Base-by-base conservation (phyloP, 2,113 vertebrate species). In the Triplophysa tibetana region DNA sequence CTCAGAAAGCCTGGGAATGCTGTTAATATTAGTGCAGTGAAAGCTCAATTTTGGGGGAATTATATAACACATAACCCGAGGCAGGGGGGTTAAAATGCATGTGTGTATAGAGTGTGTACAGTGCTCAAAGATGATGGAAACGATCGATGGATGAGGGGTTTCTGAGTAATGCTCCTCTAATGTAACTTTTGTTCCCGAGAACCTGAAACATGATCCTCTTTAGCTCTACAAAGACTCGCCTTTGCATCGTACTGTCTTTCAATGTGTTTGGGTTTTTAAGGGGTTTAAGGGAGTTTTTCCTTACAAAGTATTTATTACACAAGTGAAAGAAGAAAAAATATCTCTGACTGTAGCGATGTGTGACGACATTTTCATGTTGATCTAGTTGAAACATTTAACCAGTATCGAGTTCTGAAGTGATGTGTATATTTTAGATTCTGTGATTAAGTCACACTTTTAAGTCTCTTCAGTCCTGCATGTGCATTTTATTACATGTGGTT, bases 201-300 rank as follows among this genome's bases (percentile, higher is more conserved):
- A 76, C 75, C 69, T 81, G 85, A 72, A 84, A 87, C 72, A 4
- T 4, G 48, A 89, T 67, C 68, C 62, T 29, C 78, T 66, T 62
- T 79, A 82, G 75, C 69, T 77, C n/a, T 38, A 82, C 74, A 63
- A 64, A 68, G 77, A 77, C 82, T 81, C 45, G 19, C 9, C 56
- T 62, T 48, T 52, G 48, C 73, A 78, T 56, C 62, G 78, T 79
- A 61, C 45, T 70, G 24, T 70, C 60, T 50, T 11, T 87, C 70
- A 82, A 75, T 85, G 60, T 78, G 45, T 29, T 29, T 62, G 56
- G 77, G 38, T 48, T 9, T 77, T 67, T 67, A 26, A 16, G 23
- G 23, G 45, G 26, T 12, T 21, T 54, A 3, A 21, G 29, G 33
- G 61, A 38, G 33, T 38, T 58, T 9, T 43, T 29, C 66, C 10